Base-by-base conservation (phyloP, 2,888 invertebrate genomes). In the Automeris io region DNA sequence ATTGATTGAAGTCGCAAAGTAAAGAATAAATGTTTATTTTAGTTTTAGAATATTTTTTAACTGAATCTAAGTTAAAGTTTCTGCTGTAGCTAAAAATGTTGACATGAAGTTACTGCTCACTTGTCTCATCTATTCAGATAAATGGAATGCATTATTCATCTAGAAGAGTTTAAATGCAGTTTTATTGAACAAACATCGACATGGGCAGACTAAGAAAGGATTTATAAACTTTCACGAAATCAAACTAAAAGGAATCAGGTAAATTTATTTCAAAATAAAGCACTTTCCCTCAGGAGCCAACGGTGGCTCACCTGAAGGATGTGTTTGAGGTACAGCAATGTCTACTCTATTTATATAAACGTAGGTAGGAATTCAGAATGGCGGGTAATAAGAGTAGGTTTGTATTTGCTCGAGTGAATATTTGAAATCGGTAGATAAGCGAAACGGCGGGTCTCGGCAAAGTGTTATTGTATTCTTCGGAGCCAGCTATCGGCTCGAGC, bases 361-460 rank as follows among this genome's bases (percentile, higher is more conserved):
- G 9, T 29, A 29, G 16, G 16, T 8, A 29, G 1, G 13, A 29
- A 16, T 16, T 16, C 8, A 16, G 16, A 4, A 7, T 3, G 16
- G 29, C 16, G n/a, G 8, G 29, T 29, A 16, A 16, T n/a, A n/a
- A 8, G n/a, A 29, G 29, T 16, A 9, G 29, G 8, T 37, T 22
- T 37, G 39, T 34, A 39, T 39, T 33, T 39, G 41, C 39, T 39
- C 35, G 44, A 51, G 49, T 51, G 51, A 53, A 51, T 53, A 51
- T 46, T 42, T 45, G 44, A 46, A 53, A 49, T 47, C 41, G 43
- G 42, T 16, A 45, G 49, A 49, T 49, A 51, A 47, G 52, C 42
- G 42, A 45, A 46, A 50, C 43, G 42, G 40, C 39, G 40, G 41
- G 40, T 37, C 39, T 37, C 21, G 37, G 26, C 24, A 16, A 24